phyloP scores from a whole-genome alignment of 2,113 vertebrate species.

The Passer domesticus region DNA sequence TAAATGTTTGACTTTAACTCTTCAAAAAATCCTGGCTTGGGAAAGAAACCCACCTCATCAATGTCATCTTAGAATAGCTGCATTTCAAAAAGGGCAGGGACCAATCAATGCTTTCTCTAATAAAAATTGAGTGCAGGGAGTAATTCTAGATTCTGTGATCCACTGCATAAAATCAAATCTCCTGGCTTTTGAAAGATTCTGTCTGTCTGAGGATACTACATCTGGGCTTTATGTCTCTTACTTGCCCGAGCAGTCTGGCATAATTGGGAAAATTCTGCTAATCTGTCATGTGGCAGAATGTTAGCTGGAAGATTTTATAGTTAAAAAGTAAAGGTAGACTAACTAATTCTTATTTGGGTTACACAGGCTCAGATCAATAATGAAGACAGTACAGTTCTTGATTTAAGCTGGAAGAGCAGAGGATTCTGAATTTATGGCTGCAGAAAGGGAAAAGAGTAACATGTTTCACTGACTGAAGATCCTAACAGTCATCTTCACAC shows the following conservation, averaged over 20 bases:
- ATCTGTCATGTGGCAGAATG: background rate
- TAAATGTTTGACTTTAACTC: slow-evolving; percentile 2
- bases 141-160: background rate
- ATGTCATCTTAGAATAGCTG: background rate
- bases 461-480: background rate
- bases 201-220: background rate
- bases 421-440: background rate
- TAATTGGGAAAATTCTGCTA: background rate
- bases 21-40: background rate
- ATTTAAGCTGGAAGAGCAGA: background rate
- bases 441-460: background rate
- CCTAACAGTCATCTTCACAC: background rate
- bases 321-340: background rate
- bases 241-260: background rate
- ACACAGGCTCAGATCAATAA: background rate
- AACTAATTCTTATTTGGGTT: background rate
- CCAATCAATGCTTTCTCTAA: background rate
- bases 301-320: background rate
- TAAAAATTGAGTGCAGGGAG: background rate
- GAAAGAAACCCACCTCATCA: background rate
- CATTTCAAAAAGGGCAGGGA: background rate
- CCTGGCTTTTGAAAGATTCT: background rate
- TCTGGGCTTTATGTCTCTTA: background rate
- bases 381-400: background rate
- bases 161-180: background rate